Percentiles rank a stretch among this genome's conserved stretches.
phyloP scores from a whole-genome alignment of 2,888 invertebrate genomes.

The Leptinotarsa juncta region DNA sequence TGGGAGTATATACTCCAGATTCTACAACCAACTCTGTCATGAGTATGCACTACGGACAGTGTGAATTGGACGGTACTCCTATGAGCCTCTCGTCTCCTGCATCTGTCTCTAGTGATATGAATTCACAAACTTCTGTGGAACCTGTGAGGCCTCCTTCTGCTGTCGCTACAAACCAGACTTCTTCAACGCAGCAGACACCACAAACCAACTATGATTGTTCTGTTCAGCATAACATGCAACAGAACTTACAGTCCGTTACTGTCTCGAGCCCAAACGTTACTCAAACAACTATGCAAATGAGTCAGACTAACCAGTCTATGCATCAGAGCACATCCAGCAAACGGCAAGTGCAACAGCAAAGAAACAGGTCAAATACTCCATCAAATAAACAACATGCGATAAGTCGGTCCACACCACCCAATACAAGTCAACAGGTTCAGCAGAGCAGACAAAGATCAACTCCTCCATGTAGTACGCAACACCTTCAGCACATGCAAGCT shows the following conservation, averaged over 20 bases:
- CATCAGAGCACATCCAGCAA: constrained; percentile 59
- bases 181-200: constrained; percentile 49
- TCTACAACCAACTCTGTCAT: constrained; percentile 86
- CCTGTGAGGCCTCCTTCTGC: constrained; percentile 71
- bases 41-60: constrained; percentile 78
- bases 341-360: constrained; percentile 58
- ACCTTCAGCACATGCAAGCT: constrained; percentile 61
- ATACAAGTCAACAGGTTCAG: constrained; percentile 44
- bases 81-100: constrained; percentile 89
- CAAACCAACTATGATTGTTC: constrained; percentile 75
- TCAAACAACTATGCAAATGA: constrained; percentile 55
- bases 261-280: constrained; percentile 65
- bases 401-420: constrained; percentile 60
- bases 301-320: constrained; percentile 55
- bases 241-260: constrained; percentile 48
- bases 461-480: constrained; percentile 59
- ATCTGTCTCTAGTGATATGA: constrained; percentile 87
- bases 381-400: constrained; percentile 57
- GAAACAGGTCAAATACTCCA: constrained; percentile 60
- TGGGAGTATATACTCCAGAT: constrained; percentile 89
- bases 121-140: constrained; percentile 78
- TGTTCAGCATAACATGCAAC: constrained; percentile 66
- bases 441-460: constrained; percentile 60
- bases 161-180: constrained; percentile 63
- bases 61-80: constrained; percentile 86